Percentiles rank a stretch among this genome's conserved stretches.
Conservation (phyloP, 2,113 vertebrate species). For the Turnix velox region DNA sequence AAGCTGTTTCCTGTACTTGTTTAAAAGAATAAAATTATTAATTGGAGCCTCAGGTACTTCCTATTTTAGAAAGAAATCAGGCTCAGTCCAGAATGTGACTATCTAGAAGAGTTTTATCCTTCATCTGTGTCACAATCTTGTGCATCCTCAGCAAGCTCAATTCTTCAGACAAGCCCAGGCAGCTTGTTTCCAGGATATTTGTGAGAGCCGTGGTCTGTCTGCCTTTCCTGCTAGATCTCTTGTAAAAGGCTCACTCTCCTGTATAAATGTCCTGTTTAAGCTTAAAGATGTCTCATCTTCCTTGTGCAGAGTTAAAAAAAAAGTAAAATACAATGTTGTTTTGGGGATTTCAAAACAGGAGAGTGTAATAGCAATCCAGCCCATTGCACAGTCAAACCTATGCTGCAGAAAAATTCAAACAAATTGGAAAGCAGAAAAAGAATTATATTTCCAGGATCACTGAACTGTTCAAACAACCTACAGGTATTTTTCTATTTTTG, state of each 20-base stretch:
- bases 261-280: neutral
- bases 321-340: neutral
- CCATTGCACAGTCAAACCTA: neutral
- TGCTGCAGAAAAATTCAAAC: neutral
- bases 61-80: neutral
- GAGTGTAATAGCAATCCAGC: neutral
- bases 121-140: neutral
- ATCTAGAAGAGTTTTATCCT: neutral
- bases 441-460: neutral
- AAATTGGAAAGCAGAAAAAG: neutral
- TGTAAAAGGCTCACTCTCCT: neutral
- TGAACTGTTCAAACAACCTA: neutral
- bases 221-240: neutral
- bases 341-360: neutral
- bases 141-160: neutral
- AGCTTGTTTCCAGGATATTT: neutral
- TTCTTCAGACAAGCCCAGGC: neutral
- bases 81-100: neutral
- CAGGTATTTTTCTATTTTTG: neutral
- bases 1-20: neutral
- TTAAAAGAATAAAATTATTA: neutral
- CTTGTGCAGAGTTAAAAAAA: neutral
- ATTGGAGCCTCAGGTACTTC: neutral
- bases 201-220: neutral
- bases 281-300: neutral